phyloP scores from a whole-genome alignment of 2,888 invertebrate genomes.

The Hypolimnas misippus region DNA sequence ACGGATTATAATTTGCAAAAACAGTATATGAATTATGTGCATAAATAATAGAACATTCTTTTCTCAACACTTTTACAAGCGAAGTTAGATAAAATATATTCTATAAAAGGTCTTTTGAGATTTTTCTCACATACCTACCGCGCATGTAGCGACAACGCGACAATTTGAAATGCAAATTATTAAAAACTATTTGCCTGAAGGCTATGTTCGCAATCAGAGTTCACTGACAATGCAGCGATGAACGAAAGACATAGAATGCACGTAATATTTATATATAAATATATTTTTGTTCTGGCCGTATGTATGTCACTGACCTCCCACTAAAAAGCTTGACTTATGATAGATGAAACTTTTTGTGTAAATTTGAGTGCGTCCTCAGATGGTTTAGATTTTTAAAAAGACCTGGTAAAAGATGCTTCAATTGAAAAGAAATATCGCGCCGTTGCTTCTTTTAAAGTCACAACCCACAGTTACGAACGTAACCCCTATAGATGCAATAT shows the following conservation, averaged over 20 bases:
- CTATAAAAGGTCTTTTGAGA: neutral
- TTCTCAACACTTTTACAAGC: neutral
- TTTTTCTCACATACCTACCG: slow-evolving; percentile 1
- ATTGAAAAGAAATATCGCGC: too few relatives aligned
- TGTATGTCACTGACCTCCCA: too few relatives aligned
- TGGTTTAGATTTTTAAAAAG: too few relatives aligned
- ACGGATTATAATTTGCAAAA: too few relatives aligned
- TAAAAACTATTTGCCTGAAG: slow-evolving; percentile 14
- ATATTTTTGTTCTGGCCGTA: too few relatives aligned
- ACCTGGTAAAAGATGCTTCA: too few relatives aligned
- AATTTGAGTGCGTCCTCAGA: too few relatives aligned
- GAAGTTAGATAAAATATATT: neutral
- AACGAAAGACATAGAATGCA: slow-evolving; percentile 1
- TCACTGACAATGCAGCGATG: neutral
- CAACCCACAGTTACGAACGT: too few relatives aligned
- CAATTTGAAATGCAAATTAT: slow-evolving; percentile 18
- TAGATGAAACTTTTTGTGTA: too few relatives aligned
- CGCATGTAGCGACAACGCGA: neutral
- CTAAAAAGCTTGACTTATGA: too few relatives aligned
- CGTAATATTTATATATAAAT: neutral
- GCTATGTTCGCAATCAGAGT: slow-evolving; percentile 15
- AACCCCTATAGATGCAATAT: too few relatives aligned
- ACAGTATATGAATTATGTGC: neutral
- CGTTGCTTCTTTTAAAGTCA: too few relatives aligned
- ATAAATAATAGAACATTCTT: slow-evolving; percentile 2